Percentiles rank a stretch among this genome's conserved stretches.
Evolutionary conservation across 2,113 vertebrate genomes (phyloP).

Genomic region (Cyanoderma ruficeps): DNA sequence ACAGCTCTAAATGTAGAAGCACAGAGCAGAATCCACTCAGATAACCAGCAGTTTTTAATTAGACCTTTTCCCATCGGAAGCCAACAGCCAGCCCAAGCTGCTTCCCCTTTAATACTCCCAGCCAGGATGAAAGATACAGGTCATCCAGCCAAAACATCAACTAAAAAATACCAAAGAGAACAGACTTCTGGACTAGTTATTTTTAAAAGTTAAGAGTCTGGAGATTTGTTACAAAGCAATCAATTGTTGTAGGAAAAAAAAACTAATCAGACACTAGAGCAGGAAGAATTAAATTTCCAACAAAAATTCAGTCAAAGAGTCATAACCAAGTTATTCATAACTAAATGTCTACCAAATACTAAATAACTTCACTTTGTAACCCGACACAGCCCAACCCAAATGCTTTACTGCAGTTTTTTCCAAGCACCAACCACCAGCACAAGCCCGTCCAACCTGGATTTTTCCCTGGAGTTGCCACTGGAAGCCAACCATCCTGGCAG

Average conservation of each 20-base stretch:
- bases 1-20: background rate
- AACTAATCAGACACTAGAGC: background rate
- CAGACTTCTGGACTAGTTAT: background rate
- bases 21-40: background rate
- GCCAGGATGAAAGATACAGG: background rate
- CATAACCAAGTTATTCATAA: background rate
- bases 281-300: background rate
- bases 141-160: background rate
- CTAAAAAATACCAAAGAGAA: background rate
- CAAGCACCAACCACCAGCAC: background rate
- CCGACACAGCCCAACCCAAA: background rate
- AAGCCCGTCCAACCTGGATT: background rate
- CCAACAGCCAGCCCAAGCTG: background rate
- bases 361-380: background rate
- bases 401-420: background rate
- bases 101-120: background rate
- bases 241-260: background rate
- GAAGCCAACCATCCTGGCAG: slow-evolving; percentile 15
- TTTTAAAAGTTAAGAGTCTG: background rate
- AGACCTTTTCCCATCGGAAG: background rate
- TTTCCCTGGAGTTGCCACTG: background rate
- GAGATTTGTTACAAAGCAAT: background rate
- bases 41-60: background rate
- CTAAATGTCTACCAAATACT: background rate
- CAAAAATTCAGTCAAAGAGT: background rate